phyloP scores from a whole-genome alignment of 2,113 vertebrate species.

The Bubalus kerabau region DNA sequence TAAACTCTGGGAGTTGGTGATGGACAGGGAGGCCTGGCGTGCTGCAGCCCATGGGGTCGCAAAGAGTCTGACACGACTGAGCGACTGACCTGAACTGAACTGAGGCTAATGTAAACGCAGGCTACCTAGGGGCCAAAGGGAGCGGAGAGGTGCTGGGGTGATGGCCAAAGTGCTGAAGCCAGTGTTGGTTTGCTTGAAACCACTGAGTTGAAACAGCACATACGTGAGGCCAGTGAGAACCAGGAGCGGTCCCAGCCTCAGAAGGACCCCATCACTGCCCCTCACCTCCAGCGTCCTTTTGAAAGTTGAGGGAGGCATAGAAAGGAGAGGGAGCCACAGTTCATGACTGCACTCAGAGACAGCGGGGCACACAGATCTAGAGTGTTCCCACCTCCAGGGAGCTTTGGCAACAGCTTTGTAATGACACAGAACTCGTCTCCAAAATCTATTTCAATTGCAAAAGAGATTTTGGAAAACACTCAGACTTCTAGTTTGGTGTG shows the following conservation, averaged over 20 bases:
- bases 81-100: neutral
- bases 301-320: neutral
- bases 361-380: accelerated
- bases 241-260: neutral
- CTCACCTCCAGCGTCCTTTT: neutral
- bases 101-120: neutral
- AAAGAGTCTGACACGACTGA: neutral
- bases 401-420: neutral
- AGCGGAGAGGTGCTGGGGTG: too few relatives aligned
- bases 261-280: neutral
- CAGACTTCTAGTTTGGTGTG: conserved; percentile 21
- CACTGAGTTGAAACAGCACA: neutral
- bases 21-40: neutral
- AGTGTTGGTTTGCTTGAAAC: neutral
- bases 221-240: neutral
- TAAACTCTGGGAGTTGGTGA: accelerated
- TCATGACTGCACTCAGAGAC: neutral
- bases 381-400: neutral
- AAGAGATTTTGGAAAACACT: conserved; percentile 49
- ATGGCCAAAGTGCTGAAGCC: neutral
- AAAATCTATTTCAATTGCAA: conserved; percentile 30
- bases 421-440: neutral
- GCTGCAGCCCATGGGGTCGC: neutral
- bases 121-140: too few relatives aligned
- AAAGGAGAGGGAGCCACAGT: accelerated